These are phyloP conservation scores for Caenorhabditis tropicalis DNA, from an alignment of 1,140 invertebrate genomes.

Conservation along the genomic window DNA sequence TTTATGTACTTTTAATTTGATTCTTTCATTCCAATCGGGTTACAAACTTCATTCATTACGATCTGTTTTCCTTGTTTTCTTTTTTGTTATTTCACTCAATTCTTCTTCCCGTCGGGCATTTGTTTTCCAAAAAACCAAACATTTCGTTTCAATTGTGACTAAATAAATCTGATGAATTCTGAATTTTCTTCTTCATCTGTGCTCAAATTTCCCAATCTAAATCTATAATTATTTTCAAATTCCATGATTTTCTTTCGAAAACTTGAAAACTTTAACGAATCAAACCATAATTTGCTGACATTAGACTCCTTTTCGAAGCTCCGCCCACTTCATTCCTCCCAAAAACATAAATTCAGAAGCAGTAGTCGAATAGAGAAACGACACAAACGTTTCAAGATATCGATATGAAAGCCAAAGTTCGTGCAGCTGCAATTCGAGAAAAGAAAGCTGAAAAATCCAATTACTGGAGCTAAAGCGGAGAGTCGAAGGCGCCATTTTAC, in stretches of 20 bases:
- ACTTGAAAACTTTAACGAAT: no score
- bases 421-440: constrained; percentile 26
- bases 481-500: neutral
- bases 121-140: constrained; percentile 7
- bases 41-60: neutral
- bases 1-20: constrained; percentile 17
- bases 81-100: constrained; percentile 15
- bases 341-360: neutral
- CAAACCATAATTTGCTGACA: neutral
- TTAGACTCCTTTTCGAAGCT: neutral
- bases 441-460: constrained; percentile 16
- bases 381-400: neutral
- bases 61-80: neutral
- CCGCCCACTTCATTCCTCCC: neutral
- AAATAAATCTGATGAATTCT: neutral
- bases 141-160: constrained; percentile 14
- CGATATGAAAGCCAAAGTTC: constrained; percentile 15
- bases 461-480: constrained; percentile 2
- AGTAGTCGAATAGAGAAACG: neutral
- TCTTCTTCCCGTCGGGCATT: neutral
- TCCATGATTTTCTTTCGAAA: neutral
- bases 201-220: neutral
- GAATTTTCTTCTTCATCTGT: neutral
- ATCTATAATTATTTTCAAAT: neutral
- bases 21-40: neutral